Evolutionary conservation across 2,888 invertebrate genomes (phyloP).

Genomic region (Nymphalis polychloros): DNA sequence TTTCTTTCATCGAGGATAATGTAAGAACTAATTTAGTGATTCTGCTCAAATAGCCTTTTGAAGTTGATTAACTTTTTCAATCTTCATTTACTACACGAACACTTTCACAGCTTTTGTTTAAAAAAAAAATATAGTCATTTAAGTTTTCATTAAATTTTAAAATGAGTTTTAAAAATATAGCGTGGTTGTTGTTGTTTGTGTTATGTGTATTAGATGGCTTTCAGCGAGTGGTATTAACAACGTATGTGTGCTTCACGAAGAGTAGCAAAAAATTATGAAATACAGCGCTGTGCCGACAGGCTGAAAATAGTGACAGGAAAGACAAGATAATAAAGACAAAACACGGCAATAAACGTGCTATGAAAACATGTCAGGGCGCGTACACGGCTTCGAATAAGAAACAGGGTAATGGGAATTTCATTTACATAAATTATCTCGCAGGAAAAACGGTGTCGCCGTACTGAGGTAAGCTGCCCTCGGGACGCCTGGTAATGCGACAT

Average conservation of each 20-base stretch:
- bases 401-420: slow-evolving; percentile 75
- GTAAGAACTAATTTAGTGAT: slow-evolving; percentile 56
- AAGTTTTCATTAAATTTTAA: slow-evolving; percentile 28
- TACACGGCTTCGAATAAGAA: slow-evolving; percentile 63
- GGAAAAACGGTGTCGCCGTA: slow-evolving; percentile 60
- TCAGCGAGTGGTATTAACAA: slow-evolving; percentile 24
- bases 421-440: slow-evolving; percentile 77
- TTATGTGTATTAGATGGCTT: slow-evolving; percentile 22
- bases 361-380: slow-evolving; percentile 64
- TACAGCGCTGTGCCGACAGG: slow-evolving; percentile 46
- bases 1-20: slow-evolving; percentile 50
- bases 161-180: slow-evolving; percentile 17
- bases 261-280: slow-evolving; percentile 60
- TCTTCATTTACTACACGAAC: slow-evolving; percentile 40
- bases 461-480: slow-evolving; percentile 51
- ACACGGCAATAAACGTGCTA: slow-evolving; percentile 69
- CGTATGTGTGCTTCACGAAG: slow-evolving; percentile 9
- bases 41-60: slow-evolving; percentile 49
- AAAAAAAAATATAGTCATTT: slow-evolving; percentile 39
- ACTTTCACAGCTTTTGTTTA: slow-evolving; percentile 26
- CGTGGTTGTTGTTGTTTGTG: not conserved
- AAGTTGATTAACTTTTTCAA: slow-evolving; percentile 62
- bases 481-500: slow-evolving; percentile 66
- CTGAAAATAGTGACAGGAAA: slow-evolving; percentile 60
- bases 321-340: slow-evolving; percentile 71